Evolutionary conservation across 2,113 vertebrate genomes (phyloP).

Genomic region (Hymenochirus boettgeri): DNA sequence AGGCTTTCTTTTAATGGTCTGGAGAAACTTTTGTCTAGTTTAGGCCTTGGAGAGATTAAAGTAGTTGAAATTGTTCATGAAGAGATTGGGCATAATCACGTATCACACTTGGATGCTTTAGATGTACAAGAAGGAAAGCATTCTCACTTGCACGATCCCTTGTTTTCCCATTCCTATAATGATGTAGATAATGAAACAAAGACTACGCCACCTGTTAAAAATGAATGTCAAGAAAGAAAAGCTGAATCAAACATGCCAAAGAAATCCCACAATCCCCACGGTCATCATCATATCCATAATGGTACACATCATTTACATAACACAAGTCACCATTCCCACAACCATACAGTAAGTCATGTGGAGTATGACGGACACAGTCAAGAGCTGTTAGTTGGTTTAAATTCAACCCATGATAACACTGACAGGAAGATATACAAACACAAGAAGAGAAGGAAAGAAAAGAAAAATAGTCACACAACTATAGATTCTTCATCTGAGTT

Average conservation of each 20-base stretch:
- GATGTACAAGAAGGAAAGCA: constrained; percentile 82
- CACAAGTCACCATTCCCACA: constrained; percentile 55
- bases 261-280: constrained; percentile 49
- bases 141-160: constrained; percentile 62
- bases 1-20: constrained; percentile 84
- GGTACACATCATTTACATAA: constrained; percentile 53
- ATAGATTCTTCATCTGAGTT: constrained; percentile 51
- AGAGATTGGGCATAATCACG: constrained; percentile 87
- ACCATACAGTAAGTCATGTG: constrained; percentile 47
- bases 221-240: constrained; percentile 55
- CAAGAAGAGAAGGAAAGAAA: constrained; percentile 62
- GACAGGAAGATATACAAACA: constrained; percentile 58
- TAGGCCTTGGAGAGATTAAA: constrained; percentile 89
- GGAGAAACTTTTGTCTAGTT: constrained; percentile 81
- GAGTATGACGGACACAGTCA: constrained; percentile 57
- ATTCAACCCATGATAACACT: constrained; percentile 62
- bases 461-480: constrained; percentile 59
- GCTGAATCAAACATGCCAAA: constrained; percentile 46
- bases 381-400: constrained; percentile 57
- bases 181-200: constrained; percentile 60
- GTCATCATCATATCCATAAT: constrained; percentile 48
- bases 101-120: constrained; percentile 84
- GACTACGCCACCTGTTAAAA: constrained; percentile 46
- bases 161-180: constrained; percentile 51
- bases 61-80: constrained; percentile 83